Evolutionary conservation across 2,113 vertebrate species (phyloP).

Genomic region (Bothrops jararaca): DNA sequence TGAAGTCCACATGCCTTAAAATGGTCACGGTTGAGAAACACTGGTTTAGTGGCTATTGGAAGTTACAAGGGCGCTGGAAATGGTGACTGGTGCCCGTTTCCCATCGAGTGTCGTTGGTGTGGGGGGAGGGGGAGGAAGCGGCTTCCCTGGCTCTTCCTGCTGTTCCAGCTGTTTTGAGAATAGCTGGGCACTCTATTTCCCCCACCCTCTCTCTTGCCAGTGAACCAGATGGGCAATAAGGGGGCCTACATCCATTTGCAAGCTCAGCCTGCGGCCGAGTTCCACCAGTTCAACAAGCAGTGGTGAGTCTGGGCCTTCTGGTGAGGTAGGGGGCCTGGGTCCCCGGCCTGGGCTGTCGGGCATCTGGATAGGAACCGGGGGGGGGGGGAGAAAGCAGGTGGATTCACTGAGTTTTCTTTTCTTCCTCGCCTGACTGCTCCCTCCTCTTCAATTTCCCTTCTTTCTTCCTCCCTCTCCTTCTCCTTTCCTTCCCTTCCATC

Average conservation of each 20-base stretch:
- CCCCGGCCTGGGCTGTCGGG: not conserved
- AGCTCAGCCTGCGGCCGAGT: slow-evolving; percentile 88
- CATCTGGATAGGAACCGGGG: not conserved
- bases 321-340: not conserved
- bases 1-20: too few species aligned
- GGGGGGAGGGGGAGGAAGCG: too few species aligned
- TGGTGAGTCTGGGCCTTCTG: slow-evolving; percentile 75
- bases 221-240: slow-evolving; percentile 97
- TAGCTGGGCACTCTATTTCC: not conserved
- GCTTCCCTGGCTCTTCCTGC: not conserved
- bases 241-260: slow-evolving; percentile 93
- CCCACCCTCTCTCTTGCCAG: slow-evolving; percentile 56
- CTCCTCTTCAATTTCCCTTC: too few species aligned
- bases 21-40: too few species aligned
- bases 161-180: not conserved
- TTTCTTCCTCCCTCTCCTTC: too few species aligned
- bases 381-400: not conserved
- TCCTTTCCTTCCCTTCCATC: too few species aligned
- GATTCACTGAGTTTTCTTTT: not conserved
- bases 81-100: accelerated
- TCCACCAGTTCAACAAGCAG: slow-evolving; percentile 97
- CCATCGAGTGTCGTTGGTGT: too few species aligned
- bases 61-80: too few species aligned
- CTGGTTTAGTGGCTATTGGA: not conserved
- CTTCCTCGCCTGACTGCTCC: too few species aligned